Conservation (phyloP, 1,140 invertebrate species). For the Drosophila ironensis region DNA sequence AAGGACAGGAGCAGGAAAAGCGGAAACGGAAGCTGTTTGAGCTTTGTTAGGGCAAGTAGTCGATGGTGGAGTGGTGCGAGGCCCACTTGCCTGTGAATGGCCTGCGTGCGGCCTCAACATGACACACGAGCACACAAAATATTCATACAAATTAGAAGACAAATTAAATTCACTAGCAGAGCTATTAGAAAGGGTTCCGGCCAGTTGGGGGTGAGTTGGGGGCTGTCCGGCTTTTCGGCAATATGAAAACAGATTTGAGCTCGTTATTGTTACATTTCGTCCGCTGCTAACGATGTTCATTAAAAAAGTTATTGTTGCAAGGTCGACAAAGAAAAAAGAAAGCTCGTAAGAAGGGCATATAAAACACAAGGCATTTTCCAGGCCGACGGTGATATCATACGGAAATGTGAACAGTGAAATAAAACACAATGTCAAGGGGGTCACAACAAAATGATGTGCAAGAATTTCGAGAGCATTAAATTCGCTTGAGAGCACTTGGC, state of each 20-base stretch:
- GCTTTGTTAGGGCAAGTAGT: conserved; percentile 38
- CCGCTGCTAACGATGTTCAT: conserved; percentile 39
- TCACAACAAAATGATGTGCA: too few relatives aligned
- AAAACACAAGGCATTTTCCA: neutral
- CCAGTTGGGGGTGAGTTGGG: too few relatives aligned
- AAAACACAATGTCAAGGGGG: too few relatives aligned
- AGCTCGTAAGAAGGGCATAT: neutral
- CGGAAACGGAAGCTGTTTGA: conserved; percentile 76
- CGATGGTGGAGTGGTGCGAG: neutral
- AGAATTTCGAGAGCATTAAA: too few relatives aligned
- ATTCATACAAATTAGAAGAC: conserved; percentile 67
- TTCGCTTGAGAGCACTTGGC: too few relatives aligned
- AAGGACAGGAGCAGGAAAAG: conserved; percentile 18
- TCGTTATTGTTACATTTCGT: conserved; percentile 29
- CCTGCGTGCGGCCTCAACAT: conserved; percentile 22
- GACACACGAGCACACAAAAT: conserved; percentile 44
- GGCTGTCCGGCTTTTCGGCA: too few relatives aligned
- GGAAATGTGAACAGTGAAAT: conserved; percentile 36
- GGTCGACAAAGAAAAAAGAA: conserved; percentile 9
- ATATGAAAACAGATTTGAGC: conserved; percentile 44
- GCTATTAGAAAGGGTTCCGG: too few relatives aligned
- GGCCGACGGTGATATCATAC: conserved; percentile 8
- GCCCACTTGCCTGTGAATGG: neutral
- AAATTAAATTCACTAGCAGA: conserved; percentile 64
- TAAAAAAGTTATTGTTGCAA: conserved; percentile 42